These are phyloP conservation scores for Cladopsammia gracilis DNA, from an alignment of 64 coral and sea anemone species.

Conservation along the genomic window DNA sequence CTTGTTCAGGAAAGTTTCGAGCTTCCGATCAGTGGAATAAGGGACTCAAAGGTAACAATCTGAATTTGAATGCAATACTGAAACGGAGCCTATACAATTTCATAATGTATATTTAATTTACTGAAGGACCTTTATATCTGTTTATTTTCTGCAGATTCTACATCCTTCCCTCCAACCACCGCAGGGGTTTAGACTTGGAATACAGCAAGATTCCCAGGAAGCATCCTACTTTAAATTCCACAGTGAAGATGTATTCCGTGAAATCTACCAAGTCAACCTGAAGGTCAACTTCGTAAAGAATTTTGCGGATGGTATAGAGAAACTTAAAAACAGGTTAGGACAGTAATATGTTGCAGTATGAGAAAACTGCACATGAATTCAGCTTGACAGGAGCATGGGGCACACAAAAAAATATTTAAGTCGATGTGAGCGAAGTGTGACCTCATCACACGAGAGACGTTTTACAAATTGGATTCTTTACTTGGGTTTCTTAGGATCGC, in stretches of 20 bases:
- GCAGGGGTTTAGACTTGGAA: slow-evolving; percentile 61
- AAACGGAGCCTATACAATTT: no score
- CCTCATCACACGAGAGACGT: no score
- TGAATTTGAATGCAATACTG: no score
- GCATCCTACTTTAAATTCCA: slow-evolving; percentile 73
- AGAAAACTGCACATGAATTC: no score
- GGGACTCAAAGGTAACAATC: slow-evolving; percentile 40
- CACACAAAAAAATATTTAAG: no score
- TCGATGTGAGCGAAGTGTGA: no score
- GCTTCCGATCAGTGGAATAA: slow-evolving; percentile 67
- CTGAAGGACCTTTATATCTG: neutral
- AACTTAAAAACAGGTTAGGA: slow-evolving; percentile 52
- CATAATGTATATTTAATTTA: no score
- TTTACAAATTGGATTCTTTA: no score
- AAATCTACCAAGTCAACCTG: slow-evolving; percentile 60
- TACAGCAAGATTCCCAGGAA: slow-evolving; percentile 39
- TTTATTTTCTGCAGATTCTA: slow-evolving; percentile 7
- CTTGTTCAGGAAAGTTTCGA: slow-evolving; percentile 40
- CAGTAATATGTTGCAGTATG: no score
- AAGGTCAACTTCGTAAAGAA: slow-evolving; percentile 57
- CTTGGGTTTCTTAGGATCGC: no score
- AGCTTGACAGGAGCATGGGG: no score
- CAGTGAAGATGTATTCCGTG: slow-evolving; percentile 42
- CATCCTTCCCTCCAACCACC: slow-evolving; percentile 54
- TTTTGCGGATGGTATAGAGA: slow-evolving; percentile 39